phyloP scores from a whole-genome alignment of 2,113 vertebrate genomes.

The Lipotes vexillifer region DNA sequence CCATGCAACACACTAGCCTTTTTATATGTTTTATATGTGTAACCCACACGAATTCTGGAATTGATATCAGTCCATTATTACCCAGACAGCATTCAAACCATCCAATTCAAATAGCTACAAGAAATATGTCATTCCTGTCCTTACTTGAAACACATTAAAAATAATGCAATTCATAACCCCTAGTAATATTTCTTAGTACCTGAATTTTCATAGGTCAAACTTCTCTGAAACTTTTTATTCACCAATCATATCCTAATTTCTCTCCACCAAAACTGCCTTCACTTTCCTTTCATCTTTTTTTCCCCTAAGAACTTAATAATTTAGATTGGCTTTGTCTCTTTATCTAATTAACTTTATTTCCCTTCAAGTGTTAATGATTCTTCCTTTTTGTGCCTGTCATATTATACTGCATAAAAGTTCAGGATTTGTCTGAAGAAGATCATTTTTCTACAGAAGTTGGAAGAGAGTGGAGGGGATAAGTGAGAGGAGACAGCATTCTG shows the following conservation, averaged over 20 bases:
- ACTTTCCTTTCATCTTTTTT: background rate
- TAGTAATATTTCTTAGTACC: background rate
- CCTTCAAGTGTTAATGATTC: background rate
- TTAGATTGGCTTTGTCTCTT: slow-evolving; percentile 15
- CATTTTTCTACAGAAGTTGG: background rate
- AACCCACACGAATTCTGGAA: background rate
- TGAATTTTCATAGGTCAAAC: background rate
- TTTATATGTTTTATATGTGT: background rate
- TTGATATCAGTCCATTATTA: background rate
- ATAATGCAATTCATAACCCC: background rate
- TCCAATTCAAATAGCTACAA: slow-evolving; percentile 1
- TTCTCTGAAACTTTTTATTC: background rate
- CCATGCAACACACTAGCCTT: background rate
- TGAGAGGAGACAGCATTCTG: background rate
- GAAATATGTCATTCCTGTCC: background rate
- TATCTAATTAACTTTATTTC: background rate
- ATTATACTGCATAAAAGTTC: background rate
- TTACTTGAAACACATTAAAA: background rate
- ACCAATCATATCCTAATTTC: background rate
- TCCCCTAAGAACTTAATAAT: background rate
- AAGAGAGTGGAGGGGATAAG: background rate
- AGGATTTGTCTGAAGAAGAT: background rate
- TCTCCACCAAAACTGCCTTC: background rate
- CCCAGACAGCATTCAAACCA: background rate
- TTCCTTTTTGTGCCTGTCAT: background rate